A percentile compares a stretch with the other conserved stretches of the same genome.
phyloP scores from a whole-genome alignment of 2,888 invertebrate species.

The Cancer borealis region DNA sequence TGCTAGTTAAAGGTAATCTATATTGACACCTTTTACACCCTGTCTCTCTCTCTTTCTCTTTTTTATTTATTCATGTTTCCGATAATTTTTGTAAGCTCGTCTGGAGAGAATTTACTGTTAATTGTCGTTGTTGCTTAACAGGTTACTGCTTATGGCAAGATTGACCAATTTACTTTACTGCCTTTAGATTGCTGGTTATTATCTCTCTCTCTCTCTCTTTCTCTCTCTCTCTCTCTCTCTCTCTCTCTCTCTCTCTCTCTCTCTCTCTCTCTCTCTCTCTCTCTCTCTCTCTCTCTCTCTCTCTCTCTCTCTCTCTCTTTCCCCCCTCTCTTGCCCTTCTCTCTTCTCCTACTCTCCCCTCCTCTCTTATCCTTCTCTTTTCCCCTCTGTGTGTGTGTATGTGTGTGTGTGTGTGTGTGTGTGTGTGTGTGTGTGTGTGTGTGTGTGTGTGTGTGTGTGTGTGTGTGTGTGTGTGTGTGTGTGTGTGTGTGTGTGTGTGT shows the following conservation, averaged over 20 bases:
- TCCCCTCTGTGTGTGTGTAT: too few species aligned
- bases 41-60: too few species aligned
- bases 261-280: constrained; percentile 21
- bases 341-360: too few species aligned
- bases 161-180: constrained; percentile 20
- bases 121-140: neutral
- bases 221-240: constrained; percentile 37
- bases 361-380: too few species aligned
- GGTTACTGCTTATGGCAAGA: neutral
- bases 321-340: neutral
- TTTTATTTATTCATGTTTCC: too few species aligned
- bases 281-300: constrained; percentile 5
- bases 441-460: too few species aligned
- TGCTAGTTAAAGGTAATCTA: too few species aligned
- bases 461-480: too few species aligned
- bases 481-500: too few species aligned
- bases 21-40: too few species aligned
- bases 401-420: too few species aligned
- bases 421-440: too few species aligned
- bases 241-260: constrained; percentile 40
- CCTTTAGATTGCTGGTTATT: neutral
- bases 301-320: neutral
- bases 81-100: neutral
- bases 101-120: neutral
- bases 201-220: constrained; percentile 29